Conservation (phyloP, 1,140 invertebrate species). For the Venturia canescens region DNA sequence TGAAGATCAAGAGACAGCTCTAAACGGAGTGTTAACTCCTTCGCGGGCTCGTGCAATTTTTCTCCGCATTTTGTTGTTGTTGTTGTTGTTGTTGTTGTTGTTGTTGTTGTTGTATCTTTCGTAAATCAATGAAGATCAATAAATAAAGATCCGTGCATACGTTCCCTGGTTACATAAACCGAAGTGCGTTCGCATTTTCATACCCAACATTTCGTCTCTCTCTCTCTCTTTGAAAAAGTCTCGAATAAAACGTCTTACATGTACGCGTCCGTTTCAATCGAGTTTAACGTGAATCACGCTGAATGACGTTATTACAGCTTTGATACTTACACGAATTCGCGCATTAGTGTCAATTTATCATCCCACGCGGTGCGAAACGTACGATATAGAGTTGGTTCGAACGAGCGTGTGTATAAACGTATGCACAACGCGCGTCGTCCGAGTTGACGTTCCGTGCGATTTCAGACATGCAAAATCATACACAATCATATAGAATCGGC, state of each 20-base stretch:
- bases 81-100: too few species aligned
- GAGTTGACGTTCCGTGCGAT: constrained; percentile 6
- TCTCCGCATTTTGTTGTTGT: too few species aligned
- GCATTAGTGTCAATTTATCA: constrained; percentile 41
- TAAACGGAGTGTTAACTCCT: background rate
- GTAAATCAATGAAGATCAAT: too few species aligned
- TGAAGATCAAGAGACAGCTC: too few species aligned
- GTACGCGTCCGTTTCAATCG: constrained; percentile 18
- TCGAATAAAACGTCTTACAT: constrained; percentile 18
- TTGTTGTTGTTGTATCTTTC: too few species aligned
- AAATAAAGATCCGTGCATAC: background rate
- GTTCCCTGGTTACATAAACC: background rate
- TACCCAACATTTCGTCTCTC: background rate
- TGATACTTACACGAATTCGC: constrained; percentile 32
- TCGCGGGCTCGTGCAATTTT: background rate
- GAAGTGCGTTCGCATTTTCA: background rate
- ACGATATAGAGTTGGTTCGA: background rate
- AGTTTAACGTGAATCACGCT: constrained; percentile 35
- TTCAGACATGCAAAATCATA: constrained; percentile 3
- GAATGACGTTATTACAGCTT: constrained; percentile 39
- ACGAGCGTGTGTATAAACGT: background rate
- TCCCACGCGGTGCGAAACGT: constrained; percentile 14
- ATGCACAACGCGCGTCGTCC: background rate
- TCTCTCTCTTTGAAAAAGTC: background rate
- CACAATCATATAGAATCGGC: constrained; percentile 1